Base-by-base conservation (phyloP, 2,797 vertebrate genomes). In the Sebastes baramenuke region DNA sequence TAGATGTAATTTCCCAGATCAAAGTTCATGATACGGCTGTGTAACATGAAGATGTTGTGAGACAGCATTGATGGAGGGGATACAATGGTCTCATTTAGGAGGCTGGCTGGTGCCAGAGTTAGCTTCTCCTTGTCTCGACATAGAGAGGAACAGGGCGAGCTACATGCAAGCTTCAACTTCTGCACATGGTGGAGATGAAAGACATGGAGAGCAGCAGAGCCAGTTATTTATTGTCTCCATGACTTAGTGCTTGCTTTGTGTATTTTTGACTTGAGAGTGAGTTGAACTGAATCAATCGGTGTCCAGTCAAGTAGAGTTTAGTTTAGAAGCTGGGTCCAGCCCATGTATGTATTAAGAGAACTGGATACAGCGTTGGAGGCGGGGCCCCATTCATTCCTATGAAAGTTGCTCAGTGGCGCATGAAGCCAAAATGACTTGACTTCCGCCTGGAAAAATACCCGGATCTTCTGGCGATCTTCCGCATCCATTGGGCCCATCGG, bases 41-140 rank as follows among this genome's bases (percentile, higher is more conserved):
- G 92, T 91, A 93, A 93, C 90, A 77, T 85, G 90, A 93, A 89
- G 87, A 91, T 86, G 82, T 60, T 84, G 87, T 84, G 85, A 86
- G 88, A 83, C 72, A 74, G 66, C 79, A 88, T 65, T 81, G 80
- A 88, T 88, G 73, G 64, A 64, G 5, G 54, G 69, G 34, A 88
- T 29, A 93, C 92, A 93, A 90, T 88, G 78, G 82, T 29, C 75
- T 86, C 80, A 90, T 93, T 93, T 82, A 93, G 66, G 59, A 73
- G 58, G 32, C 20, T 13, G 59, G 24, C 16, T 49, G 61, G 49
- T 54, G 59, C 59, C 16, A 72, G 67, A 74, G 75, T 68, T 42
- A 38, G 30, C 71, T 68, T 60, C 49, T 80, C 34, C 68, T 71
- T 42, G 66, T 81, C 75, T 74, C 1, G 9, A 74, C 59, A 72